phyloP scores from a whole-genome alignment of 2,888 invertebrate species.

The Odontothrips loti region DNA sequence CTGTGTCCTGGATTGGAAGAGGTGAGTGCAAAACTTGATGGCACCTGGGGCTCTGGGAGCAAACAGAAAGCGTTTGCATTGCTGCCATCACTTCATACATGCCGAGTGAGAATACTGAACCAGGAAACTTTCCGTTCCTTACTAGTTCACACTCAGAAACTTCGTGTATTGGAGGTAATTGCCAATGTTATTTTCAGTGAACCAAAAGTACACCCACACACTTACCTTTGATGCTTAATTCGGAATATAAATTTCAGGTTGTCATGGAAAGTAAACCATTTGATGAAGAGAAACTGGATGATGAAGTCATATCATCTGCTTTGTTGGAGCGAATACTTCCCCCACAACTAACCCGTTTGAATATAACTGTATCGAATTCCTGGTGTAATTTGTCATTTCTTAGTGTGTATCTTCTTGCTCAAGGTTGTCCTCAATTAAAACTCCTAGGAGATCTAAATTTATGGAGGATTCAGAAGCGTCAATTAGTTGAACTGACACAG shows the following conservation, averaged over 20 bases:
- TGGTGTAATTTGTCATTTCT: slow-evolving; percentile 14
- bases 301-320: not conserved
- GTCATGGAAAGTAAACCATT: not conserved
- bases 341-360: not conserved
- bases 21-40: slow-evolving; percentile 39
- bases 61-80: not conserved
- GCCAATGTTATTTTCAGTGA: not conserved
- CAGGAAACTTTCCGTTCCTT: not conserved
- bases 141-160: not conserved
- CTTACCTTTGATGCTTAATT: not conserved
- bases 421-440: not conserved
- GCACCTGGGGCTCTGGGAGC: not conserved
- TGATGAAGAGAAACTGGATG: not conserved
- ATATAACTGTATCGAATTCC: not conserved
- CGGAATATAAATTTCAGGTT: not conserved
- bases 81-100: not conserved
- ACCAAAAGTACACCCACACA: too few species aligned
- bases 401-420: slow-evolving; percentile 10
- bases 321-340: not conserved
- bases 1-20: slow-evolving; percentile 40
- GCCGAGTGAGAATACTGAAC: not conserved
- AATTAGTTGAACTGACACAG: not conserved
- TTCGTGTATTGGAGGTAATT: not conserved
- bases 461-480: not conserved
- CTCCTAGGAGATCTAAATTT: not conserved